Evolutionary conservation across 2,113 vertebrate genomes (phyloP), one percentile per base, ranked within the genome.

Genomic region (Salminus brasiliensis): DNA sequence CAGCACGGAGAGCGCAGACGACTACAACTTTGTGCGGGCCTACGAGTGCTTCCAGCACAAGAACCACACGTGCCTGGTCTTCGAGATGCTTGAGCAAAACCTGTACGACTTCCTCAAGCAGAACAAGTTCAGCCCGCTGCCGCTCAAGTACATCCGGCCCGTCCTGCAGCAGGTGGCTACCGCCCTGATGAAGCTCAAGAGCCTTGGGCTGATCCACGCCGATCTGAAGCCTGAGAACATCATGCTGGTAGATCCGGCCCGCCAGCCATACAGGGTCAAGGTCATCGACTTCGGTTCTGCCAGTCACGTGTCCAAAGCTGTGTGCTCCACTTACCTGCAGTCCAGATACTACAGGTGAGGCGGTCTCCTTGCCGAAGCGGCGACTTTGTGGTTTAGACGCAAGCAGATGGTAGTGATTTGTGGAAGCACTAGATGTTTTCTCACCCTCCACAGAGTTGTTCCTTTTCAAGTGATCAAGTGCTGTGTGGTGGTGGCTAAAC

Each of bases 31-130:
- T 18, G 98, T 99, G 81, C 95, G 97, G 52, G 97, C 97, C 21
- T 97, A 99, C 0, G 98, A 99, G 91, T 99, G 98, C 92, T 99
- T 99, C 92, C 98, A 99, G 95, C 98, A 99, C 95, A 98, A 99
- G 93, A 98, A 96, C 90, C 98, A 99, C 91, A 99, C 97, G 5
- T 99, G 98, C 92, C 94, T 99, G 92, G 97, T 99, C 79, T 99
- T 99, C 74, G 97, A 99, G 93, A 99, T 99, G 97, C 91, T 99
- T 90, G 97, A 99, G 90, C 98, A 98, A 94, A 99, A 98, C 92
- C 92, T 99, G 88, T 99, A 99, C 87, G 98, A 99, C 94, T 99
- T 98, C 90, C 93, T 99, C 82, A 99, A 99, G 90, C 98, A 99
- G 93, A 99, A 98, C 91, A 99, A 99, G 93, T 99, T 99, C 89